Base-by-base conservation (phyloP, 2,888 invertebrate species). In the Drosophila sordidula region DNA sequence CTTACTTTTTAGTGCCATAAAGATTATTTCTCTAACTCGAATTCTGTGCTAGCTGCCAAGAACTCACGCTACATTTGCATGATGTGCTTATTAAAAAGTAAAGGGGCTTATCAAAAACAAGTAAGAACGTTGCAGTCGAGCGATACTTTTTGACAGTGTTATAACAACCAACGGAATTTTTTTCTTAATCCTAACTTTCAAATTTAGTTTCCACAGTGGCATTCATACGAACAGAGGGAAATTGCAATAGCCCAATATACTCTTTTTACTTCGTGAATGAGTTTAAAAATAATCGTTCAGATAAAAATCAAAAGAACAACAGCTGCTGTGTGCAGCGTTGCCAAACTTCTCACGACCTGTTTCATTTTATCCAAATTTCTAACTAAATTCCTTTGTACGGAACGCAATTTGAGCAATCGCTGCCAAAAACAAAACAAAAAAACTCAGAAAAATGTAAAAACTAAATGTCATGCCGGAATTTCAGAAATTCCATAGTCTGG, bases 381-480 rank as follows among this genome's bases (percentile, higher is more conserved):
- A 14, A 46, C 29, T 39, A 65, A 75, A 51, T 58, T 55, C 62
- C 58, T 22, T 65, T 64, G 26, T 32, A 22, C 45, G 38, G 50
- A 39, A 50, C 49, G 73, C 66, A 77, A 83, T 77, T 75, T 73
- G 64, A 78, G 70, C 44, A 70, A 77, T 59, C 62, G 62, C 55
- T 51, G 39, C 22, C 62, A 58, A 39, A 14, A 38, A 38, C 6
- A 36, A 36, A 16, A 39, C 14, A 41, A 41, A 32, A 32, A 79
- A 64, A 64, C 36, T 51, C 42, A 29, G 39, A 55, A 52, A 44
- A 63, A 67, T 54, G 34, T 12, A 64, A 76, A 83, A 87, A 70
- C 66, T 66, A 70, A 72, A 64, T 81, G 85, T 85, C 83, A 84
- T 87, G 44, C 57, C 38, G 32, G 18, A 51, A 6, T 16, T 50